Base-by-base conservation (phyloP, 2,797 vertebrate genomes). In the Pipistrellus kuhlii region DNA sequence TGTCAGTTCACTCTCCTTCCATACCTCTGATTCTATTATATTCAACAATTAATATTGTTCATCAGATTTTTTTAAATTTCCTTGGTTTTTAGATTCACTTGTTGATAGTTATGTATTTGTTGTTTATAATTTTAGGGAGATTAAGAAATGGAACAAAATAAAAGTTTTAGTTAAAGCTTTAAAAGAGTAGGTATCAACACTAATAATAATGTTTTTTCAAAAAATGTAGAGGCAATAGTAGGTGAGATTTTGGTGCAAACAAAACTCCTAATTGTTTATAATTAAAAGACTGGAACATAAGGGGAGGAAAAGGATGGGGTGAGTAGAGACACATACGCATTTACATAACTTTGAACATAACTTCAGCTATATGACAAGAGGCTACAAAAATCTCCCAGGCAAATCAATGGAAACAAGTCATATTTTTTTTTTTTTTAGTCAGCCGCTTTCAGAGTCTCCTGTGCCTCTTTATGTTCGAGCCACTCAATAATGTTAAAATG, bases 111-210 rank as follows among this genome's bases (percentile, higher is more conserved):
- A 7, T 6, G 6, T 41, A 41, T 6, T 41, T 41, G 38, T 41
- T 41, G 38, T 41, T 85, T 84, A 90, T 6, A 69, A 66, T 55
- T 80, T 62, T 53, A 76, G 69, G 32, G 18, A 46, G 93, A 94
- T 88, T 30, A 44, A 71, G 71, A 92, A 25, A 73, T 78, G n/a
- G 35, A 30, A 88, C 20, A 88, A 78, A 93, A 89, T 32, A 46
- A 88, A 87, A 66, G 38, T 14, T 80, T 15, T 27, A 59, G 9
- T 88, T 73, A 73, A 77, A 85, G 62, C 14, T 76, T 90, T 80
- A 73, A 48, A 93, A 85, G 80, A 59, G 41, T 35, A 76, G 27
- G 10, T 51, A 77, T 80, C 6, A 53, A 69, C 44, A 55, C 30
- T 62, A 89, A 71, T 71, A n/a, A 76, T 23, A 82, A 71, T 13